Evolutionary conservation across 2,113 vertebrate species (phyloP).

Genomic region (Phaethornis superciliosus): DNA sequence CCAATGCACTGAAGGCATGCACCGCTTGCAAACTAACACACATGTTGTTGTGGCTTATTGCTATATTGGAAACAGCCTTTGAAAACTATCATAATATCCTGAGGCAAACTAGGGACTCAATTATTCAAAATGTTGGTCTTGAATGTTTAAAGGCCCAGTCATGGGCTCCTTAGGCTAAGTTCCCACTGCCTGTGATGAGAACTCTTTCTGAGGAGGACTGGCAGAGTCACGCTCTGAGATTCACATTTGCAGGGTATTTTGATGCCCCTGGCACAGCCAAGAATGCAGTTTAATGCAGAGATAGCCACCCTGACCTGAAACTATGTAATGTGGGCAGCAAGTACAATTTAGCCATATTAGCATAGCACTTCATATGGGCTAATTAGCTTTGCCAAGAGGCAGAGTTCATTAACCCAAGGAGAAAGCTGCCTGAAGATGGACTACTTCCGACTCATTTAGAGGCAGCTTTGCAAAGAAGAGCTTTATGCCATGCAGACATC

Average conservation of each 20-base stretch:
- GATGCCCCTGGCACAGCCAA: neutral
- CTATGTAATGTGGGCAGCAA: neutral
- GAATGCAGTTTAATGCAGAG: neutral
- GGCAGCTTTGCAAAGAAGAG: neutral
- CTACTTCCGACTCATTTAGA: slow-evolving; percentile 8
- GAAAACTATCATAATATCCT: slow-evolving; percentile 62
- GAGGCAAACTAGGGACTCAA: slow-evolving; percentile 59
- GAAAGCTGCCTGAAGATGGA: neutral
- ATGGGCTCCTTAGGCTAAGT: slow-evolving; percentile 32
- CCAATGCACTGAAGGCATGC: slow-evolving; percentile 60
- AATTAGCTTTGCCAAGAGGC: slow-evolving; percentile 33
- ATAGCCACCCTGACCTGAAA: slow-evolving; percentile 40
- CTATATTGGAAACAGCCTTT: slow-evolving; percentile 67
- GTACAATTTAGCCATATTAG: neutral
- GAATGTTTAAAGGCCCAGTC: slow-evolving; percentile 48
- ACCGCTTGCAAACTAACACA: slow-evolving; percentile 62
- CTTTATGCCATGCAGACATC: neutral
- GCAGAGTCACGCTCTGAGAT: neutral
- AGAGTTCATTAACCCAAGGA: slow-evolving; percentile 33
- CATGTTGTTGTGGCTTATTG: slow-evolving; percentile 66
- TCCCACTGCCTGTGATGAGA: slow-evolving; percentile 37
- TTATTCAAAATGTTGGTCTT: slow-evolving; percentile 63
- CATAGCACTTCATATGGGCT: neutral
- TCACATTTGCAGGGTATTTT: slow-evolving; percentile 3
- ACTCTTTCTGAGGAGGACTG: neutral